Conservation (phyloP, 2,113 vertebrate genomes). For the Orycteropus afer region DNA sequence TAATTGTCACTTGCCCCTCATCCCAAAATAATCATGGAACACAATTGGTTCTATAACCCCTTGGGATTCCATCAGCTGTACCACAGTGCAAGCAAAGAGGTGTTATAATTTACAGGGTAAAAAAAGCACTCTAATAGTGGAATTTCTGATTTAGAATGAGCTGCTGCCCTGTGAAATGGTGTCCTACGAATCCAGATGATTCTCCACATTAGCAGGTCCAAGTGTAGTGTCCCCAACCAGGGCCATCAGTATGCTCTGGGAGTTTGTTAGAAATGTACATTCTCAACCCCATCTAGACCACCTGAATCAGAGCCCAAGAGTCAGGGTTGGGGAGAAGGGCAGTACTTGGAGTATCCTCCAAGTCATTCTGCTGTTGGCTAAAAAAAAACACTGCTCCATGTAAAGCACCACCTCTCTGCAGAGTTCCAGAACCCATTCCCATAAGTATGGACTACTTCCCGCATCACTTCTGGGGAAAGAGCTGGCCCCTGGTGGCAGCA, state of each 20-base stretch:
- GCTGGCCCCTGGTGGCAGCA: slow-evolving; percentile 65
- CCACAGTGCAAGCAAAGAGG: background rate
- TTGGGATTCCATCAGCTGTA: background rate
- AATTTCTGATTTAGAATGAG: too few species aligned
- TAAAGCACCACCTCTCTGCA: background rate
- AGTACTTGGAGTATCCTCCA: background rate
- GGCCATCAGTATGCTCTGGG: rapidly evolving
- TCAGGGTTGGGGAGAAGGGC: too few species aligned
- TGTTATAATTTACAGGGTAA: too few species aligned
- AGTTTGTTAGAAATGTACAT: background rate
- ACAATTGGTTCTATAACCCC: background rate
- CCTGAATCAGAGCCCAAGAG: background rate
- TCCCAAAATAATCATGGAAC: background rate
- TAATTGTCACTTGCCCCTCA: background rate
- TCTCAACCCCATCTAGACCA: background rate
- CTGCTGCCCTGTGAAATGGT: background rate
- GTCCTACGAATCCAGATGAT: background rate
- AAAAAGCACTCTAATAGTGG: background rate
- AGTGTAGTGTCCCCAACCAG: background rate
- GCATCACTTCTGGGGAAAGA: background rate
- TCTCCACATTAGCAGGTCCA: background rate
- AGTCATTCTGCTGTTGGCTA: too few species aligned
- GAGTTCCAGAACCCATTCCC: background rate
- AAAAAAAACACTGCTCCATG: background rate
- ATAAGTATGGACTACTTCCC: background rate